Base-by-base conservation (phyloP, 2,797 vertebrate species). In the Sphaeramia orbicularis region DNA sequence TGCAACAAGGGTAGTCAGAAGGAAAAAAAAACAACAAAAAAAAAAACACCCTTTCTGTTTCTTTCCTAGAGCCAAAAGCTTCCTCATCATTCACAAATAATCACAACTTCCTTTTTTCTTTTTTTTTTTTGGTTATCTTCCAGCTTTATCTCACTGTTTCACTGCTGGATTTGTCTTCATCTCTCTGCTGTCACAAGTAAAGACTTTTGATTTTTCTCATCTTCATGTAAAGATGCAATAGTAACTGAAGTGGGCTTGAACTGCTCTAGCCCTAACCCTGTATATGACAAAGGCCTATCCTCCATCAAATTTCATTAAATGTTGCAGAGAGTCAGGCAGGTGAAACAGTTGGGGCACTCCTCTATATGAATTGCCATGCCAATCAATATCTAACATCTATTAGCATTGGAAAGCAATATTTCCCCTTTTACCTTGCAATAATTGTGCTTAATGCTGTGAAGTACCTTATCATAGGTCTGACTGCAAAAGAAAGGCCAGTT, bases 381-480 rank as follows among this genome's bases (percentile, higher is more conserved):
- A 93, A 94, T 94, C 92, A 93, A 93, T 92, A 92, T 85, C 88
- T 88, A 90, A 88, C 91, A 92, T 93, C 89, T 93, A 93, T 94
- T 93, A 92, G 90, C 90, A 91, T 82, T 87, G 88, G 86, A 84
- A 94, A 91, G 92, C 89, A 94, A 93, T 94, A 94, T 94, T 94
- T 94, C 83, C 86, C 86, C 88, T 92, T 93, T 91, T 93, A 91
- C 91, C 81, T 89, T 87, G 82, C 88, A 89, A 93, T 92, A 93
- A 95, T 94, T 93, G 91, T 85, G 91, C 90, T 93, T 91, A 91
- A 91, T 87, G 86, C 89, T 76, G 86, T 92, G 92, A 95, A 95
- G 93, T 94, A 95, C 93, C 93, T 95, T 94, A 94, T 95, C 92
- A 92, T 86, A 89, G 88, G 92, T 89, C 89, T 90, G 92, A 93